Base-by-base conservation (phyloP, 2,888 invertebrate genomes). In the Stictocephala bisonia region DNA sequence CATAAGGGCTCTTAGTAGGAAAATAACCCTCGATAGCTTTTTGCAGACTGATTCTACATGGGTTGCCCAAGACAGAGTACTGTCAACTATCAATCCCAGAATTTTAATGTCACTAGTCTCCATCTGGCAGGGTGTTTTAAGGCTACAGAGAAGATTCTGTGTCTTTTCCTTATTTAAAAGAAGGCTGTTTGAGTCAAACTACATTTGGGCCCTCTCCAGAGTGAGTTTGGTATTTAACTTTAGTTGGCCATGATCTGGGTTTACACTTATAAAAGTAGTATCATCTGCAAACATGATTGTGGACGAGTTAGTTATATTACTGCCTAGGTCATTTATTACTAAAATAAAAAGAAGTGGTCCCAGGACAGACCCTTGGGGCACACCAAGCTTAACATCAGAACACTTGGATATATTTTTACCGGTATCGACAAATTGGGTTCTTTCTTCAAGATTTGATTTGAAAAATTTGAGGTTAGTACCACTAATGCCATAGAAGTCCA, bases 231-330 rank as follows among this genome's bases (percentile, higher is more conserved):
- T n/a, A n/a, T 26, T 53, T 24, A 53, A 26, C 27, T 53, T 53
- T 26, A 26, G n/a, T 4, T 26, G 3, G 53, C n/a, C n/a, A n/a
- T 3, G 44, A 44, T 44, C 44, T 44, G 44, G 15, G 15, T 44
- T 9, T 6, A 9, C n/a, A 15, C 7, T 53, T 26, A 24, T 26
- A 53, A 53, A 53, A 26, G 24, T 53, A 53, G 53, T 53, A n/a
- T 53, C 53, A 53, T 44, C 53, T 26, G 53, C 53, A 53, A 53
- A 53, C 26, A 53, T 53, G 3, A 53, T 26, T 6, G 53, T 53
- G 6, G 7, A 44, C 15, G 44, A 44, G n/a, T 26, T 15, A 26
- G n/a, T 26, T 3, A 26, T 53, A 53, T 53, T 53, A n/a, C 1
- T 53, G 2, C 27, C 53, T n/a, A 53, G 13, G 26, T 53, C 4